Evolutionary conservation across 2,113 vertebrate genomes (phyloP).

Genomic region (Eurystomus gularis): DNA sequence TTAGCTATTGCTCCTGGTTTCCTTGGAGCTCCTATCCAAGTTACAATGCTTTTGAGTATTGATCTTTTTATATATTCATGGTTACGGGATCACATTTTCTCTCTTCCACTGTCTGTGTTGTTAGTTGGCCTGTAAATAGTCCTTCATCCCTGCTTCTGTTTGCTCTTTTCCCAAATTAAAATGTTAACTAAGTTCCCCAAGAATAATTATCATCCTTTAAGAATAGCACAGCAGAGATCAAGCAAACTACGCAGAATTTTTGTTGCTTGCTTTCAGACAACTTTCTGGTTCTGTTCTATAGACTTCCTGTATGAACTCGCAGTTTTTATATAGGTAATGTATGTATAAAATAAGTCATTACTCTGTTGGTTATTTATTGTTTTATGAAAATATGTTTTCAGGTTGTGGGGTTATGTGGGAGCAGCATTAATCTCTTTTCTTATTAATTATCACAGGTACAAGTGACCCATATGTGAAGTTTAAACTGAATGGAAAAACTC

Average conservation of each 20-base stretch:
- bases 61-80: not conserved
- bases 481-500: slow-evolving; percentile 90
- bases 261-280: not conserved
- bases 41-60: not conserved
- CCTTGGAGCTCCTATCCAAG: slow-evolving; percentile 4
- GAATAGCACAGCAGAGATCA: not conserved
- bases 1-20: slow-evolving; percentile 41
- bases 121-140: not conserved
- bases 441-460: slow-evolving; percentile 77
- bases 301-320: not conserved
- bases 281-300: not conserved
- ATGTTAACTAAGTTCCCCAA: not conserved
- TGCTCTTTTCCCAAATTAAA: not conserved
- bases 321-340: not conserved
- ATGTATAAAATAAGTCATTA: not conserved
- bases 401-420: not conserved
- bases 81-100: not conserved
- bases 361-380: not conserved
- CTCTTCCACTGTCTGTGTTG: not conserved
- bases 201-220: not conserved
- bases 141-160: not conserved
- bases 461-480: slow-evolving; percentile 97
- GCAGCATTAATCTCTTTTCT: not conserved
- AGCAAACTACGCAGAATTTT: not conserved
- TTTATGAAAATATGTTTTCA: not conserved